phyloP scores from a whole-genome alignment of 2,797 vertebrate genomes.

The Alfaro cultratus region DNA sequence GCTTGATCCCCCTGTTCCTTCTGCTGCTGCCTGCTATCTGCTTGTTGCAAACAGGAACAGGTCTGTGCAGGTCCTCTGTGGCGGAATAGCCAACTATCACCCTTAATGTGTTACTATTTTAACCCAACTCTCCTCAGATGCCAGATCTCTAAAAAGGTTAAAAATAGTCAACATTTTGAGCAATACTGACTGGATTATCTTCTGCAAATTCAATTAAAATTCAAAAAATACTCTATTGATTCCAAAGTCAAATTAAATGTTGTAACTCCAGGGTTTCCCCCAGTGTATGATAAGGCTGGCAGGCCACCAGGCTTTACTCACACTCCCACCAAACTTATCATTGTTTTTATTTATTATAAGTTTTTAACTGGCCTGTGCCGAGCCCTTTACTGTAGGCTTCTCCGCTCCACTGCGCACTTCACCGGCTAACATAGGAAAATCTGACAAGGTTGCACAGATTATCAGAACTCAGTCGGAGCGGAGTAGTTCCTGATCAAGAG shows the following conservation, averaged over 20 bases:
- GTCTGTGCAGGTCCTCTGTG: constrained; percentile 35
- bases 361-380: no score
- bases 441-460: no score
- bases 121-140: constrained; percentile 16
- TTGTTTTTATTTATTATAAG: no score
- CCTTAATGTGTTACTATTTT: constrained; percentile 9
- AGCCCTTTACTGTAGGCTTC: no score
- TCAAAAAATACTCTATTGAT: not conserved
- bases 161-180: not conserved
- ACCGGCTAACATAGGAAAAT: no score
- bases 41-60: constrained; percentile 50
- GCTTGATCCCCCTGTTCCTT: constrained; percentile 9
- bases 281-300: no score
- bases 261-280: not conserved
- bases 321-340: no score
- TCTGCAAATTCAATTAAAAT: not conserved
- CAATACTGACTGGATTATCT: not conserved
- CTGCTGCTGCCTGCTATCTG: constrained; percentile 2
- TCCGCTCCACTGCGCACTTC: no score
- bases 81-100: constrained; percentile 4
- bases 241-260: not conserved
- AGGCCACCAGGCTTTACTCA: no score
- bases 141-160: not conserved
- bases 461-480: no score
- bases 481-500: no score